Percentiles rank a stretch among this genome's conserved stretches.
These are phyloP conservation scores for Channallabes apus DNA, from an alignment of 2,797 vertebrate genomes.

Conservation along the genomic window DNA sequence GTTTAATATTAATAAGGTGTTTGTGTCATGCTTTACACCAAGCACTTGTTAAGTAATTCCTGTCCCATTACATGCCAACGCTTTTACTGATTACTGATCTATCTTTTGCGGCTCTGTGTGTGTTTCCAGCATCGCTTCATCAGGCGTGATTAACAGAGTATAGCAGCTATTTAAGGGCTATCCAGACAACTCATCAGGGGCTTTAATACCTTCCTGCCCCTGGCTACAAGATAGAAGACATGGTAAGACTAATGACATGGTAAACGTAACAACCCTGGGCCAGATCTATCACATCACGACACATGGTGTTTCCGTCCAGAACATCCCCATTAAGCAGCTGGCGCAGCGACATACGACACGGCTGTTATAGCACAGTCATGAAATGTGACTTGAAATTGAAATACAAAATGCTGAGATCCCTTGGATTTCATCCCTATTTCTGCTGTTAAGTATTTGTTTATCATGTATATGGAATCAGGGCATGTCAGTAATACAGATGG, in stretches of 20 bases:
- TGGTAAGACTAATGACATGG: slow-evolving; percentile 95
- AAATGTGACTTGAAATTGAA: background rate
- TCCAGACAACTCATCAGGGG: slow-evolving; percentile 96
- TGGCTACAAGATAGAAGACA: slow-evolving; percentile 98
- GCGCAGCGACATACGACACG: slow-evolving; percentile 63
- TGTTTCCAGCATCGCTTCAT: slow-evolving; percentile 90
- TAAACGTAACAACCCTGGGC: slow-evolving; percentile 95
- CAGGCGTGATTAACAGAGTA: slow-evolving; percentile 96
- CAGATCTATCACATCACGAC: slow-evolving; percentile 98
- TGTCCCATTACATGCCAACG: background rate
- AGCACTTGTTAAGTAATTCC: slow-evolving; percentile 7
- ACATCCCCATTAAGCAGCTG: slow-evolving; percentile 65
- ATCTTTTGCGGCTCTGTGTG: too few species aligned
- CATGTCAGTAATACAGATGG: background rate
- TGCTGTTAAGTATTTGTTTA: background rate
- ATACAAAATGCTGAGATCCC: background rate
- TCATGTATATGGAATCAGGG: background rate
- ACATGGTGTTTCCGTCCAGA: slow-evolving; percentile 92
- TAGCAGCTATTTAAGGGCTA: slow-evolving; percentile 99
- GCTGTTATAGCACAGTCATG: background rate
- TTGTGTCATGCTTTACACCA: background rate
- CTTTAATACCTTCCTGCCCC: slow-evolving; percentile 99
- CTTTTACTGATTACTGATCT: background rate
- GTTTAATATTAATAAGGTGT: background rate
- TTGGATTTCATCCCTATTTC: background rate